phyloP scores from a whole-genome alignment of 2,113 vertebrate genomes.

The Dolichallabes microphthalmus region DNA sequence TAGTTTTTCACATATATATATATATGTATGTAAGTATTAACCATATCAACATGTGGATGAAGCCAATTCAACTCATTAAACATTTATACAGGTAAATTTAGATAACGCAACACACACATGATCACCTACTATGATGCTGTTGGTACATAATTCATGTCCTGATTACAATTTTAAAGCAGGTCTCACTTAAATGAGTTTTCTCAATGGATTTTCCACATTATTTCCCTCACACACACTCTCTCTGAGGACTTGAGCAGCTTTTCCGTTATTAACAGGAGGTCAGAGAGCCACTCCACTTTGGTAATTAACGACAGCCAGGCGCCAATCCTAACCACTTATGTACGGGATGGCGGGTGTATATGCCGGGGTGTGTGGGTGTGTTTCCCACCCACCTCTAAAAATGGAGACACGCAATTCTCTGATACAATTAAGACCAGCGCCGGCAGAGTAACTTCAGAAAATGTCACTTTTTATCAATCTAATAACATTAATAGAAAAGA shows the following conservation, averaged over 20 bases:
- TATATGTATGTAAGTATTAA: neutral
- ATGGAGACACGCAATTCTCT: neutral
- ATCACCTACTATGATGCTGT: neutral
- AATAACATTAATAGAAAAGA: neutral
- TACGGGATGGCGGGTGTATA: conserved; percentile 7
- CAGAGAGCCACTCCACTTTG: conserved; percentile 41
- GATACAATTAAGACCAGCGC: conserved; percentile 2
- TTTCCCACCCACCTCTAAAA: conserved; percentile 2
- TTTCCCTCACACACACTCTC: conserved; percentile 14
- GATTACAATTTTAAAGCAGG: conserved; percentile 32
- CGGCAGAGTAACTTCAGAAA: neutral
- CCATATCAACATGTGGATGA: neutral
- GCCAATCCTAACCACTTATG: conserved; percentile 39
- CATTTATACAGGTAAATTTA: conserved; percentile 49
- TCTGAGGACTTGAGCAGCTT: conserved; percentile 37
- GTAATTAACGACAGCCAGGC: conserved; percentile 52
- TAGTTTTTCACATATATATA: too few species aligned
- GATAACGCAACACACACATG: conserved; percentile 4
- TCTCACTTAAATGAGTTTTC: conserved; percentile 43
- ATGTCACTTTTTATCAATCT: conserved; percentile 12
- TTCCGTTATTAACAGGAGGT: conserved; percentile 49
- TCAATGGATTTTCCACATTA: conserved; percentile 45
- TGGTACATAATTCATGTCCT: conserved; percentile 22
- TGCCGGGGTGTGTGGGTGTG: neutral
- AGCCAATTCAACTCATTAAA: conserved; percentile 7